Conservation (phyloP, 2,888 invertebrate species). For the Trissolcus brochymenae region DNA sequence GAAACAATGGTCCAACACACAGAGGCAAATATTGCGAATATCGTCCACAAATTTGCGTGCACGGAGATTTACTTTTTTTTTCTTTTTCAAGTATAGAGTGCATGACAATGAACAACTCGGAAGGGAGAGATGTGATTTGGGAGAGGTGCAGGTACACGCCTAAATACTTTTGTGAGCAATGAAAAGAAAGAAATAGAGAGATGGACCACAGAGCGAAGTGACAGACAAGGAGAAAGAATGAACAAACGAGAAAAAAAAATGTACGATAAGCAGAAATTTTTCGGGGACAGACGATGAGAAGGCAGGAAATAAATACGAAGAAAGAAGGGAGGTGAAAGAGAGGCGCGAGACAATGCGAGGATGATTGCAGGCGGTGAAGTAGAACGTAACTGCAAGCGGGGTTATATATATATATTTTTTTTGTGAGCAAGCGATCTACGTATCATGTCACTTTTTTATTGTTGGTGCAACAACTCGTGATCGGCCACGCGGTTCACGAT, state of each 20-base stretch:
- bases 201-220: conserved; percentile 6
- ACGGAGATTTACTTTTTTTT: conserved; percentile 64
- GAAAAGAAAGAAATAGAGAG: conserved; percentile 14
- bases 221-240: conserved; percentile 10
- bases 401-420: conserved; percentile 61
- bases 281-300: conserved; percentile 34
- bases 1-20: conserved; percentile 70
- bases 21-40: conserved; percentile 71
- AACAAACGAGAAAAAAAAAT: conserved; percentile 32
- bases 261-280: conserved; percentile 50
- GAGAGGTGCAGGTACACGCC: conserved; percentile 49
- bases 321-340: conserved; percentile 1
- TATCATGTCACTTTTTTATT: conserved; percentile 29
- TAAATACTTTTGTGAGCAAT: conserved; percentile 34
- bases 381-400: conserved; percentile 72
- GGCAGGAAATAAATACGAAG: conserved; percentile 18
- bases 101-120: conserved; percentile 55
- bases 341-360: background rate
- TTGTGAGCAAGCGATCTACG: conserved; percentile 65
- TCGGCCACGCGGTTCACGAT: conserved; percentile 52
- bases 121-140: conserved; percentile 54
- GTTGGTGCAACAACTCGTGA: conserved; percentile 51
- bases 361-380: conserved; percentile 61
- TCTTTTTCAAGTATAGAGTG: conserved; percentile 59
- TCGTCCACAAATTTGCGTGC: conserved; percentile 73